Base-by-base conservation (phyloP, 2,888 invertebrate genomes). In the Thumatha senex region DNA sequence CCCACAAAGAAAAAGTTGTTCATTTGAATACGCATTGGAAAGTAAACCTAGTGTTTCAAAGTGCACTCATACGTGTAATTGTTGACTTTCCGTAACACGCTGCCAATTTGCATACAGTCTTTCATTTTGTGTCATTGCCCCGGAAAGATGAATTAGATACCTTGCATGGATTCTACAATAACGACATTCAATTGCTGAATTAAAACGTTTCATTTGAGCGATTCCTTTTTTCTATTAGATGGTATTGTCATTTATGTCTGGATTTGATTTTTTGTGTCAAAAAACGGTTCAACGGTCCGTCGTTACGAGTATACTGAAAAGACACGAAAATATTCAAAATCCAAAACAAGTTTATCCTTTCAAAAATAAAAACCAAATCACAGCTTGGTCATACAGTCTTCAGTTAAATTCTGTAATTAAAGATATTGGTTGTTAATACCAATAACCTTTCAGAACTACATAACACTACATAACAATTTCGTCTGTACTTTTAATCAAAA, bases 61-160 rank as follows among this genome's bases (percentile, higher is more conserved):
- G 74, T 52, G 79, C 84, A 80, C 77, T 85, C 81, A 75, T 63
- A 78, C 84, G 82, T 84, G 77, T 82, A 82, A 84, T 82, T 75
- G 76, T 61, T 64, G 65, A 74, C 84, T 87, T 87, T 86, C 84
- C 74, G 77, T 64, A 66, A 72, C 59, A 73, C 63, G 56, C 43
- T 46, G 48, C 66, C 59, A 65, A 72, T 63, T 65, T 64, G 63
- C 58, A 54, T 48, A 34, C 38, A 55, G 44, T 56, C 50, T 53
- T 40, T 45, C 38, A 40, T 43, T 29, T 13, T 29, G 46, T 51
- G 67, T 64, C 61, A 54, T 61, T 67, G 57, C 47, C 43, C 58
- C 43, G 9, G 40, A 48, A 63, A 46, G 48, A 67, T 56, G 47
- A 48, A 52, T 49, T 49, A 50, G 10, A 8, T 31, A 31, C 8